Percentiles rank a stretch among this genome's conserved stretches.
Evolutionary conservation across 2,888 invertebrate genomes (phyloP).

Genomic region (Limnephilus auricula): DNA sequence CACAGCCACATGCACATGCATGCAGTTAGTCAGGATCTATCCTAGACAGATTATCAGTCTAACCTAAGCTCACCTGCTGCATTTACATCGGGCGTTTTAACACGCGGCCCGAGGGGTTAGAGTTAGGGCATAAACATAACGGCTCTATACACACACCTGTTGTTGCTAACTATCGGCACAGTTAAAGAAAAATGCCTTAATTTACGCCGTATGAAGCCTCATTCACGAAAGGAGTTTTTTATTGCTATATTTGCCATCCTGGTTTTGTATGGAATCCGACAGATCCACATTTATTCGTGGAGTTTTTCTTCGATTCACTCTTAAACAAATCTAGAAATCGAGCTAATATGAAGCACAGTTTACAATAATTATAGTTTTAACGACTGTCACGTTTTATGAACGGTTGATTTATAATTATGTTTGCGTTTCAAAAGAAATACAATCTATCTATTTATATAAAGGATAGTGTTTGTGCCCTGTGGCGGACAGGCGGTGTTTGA

Average conservation of each 20-base stretch:
- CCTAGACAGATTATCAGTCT: not conserved
- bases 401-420: not conserved
- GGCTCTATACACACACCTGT: not conserved
- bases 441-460: no score
- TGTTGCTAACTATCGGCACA: not conserved
- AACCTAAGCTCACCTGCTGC: not conserved
- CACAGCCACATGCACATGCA: not conserved
- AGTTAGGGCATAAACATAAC: not conserved
- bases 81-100: not conserved
- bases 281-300: no score
- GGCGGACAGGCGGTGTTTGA: no score
- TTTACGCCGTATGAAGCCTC: not conserved
- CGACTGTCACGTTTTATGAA: not conserved
- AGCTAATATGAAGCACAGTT: not conserved
- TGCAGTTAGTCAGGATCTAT: not conserved
- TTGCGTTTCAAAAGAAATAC: not conserved
- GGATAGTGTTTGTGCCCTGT: no score
- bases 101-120: not conserved
- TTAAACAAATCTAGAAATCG: no score
- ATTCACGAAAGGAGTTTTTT: not conserved
- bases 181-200: not conserved
- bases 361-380: not conserved
- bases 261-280: not conserved
- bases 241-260: not conserved
- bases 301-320: no score